Evolutionary conservation across 2,113 vertebrate species (phyloP).

Genomic region (Poeciliopsis prolifica): DNA sequence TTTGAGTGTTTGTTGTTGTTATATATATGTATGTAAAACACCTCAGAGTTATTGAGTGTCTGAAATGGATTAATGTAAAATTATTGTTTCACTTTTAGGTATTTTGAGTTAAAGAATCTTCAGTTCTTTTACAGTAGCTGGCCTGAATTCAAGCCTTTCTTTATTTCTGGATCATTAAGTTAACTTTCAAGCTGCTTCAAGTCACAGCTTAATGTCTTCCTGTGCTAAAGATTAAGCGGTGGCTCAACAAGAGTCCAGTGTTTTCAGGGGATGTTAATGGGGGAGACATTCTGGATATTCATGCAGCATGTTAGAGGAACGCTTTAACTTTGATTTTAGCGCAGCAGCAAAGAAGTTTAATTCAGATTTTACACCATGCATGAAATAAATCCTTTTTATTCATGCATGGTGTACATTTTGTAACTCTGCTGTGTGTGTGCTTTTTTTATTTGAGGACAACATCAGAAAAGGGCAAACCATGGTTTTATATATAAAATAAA

Average conservation of each 20-base stretch:
- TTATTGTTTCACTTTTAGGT: background rate
- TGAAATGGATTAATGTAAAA: background rate
- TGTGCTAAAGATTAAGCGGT: constrained; percentile 62
- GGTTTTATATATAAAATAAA: too few species aligned
- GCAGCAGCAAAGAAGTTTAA: background rate
- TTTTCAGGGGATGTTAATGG: background rate
- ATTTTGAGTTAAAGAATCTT: background rate
- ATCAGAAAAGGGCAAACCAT: too few species aligned
- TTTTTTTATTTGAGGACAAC: background rate
- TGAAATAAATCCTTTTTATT: background rate
- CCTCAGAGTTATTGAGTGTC: background rate
- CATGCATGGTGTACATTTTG: background rate
- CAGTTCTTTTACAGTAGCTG: background rate
- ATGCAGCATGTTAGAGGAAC: background rate
- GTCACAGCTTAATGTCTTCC: constrained; percentile 26
- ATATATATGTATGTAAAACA: too few species aligned
- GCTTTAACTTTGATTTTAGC: background rate
- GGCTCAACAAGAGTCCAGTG: constrained; percentile 2
- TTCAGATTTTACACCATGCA: background rate
- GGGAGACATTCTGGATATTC: background rate
- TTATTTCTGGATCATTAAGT: constrained; percentile 44
- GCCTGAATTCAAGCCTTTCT: background rate
- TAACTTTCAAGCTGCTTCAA: constrained; percentile 23
- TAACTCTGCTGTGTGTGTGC: background rate
- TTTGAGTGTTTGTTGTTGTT: background rate